phyloP scores from a whole-genome alignment of 2,113 vertebrate genomes.

The Leucopsar rothschildi region DNA sequence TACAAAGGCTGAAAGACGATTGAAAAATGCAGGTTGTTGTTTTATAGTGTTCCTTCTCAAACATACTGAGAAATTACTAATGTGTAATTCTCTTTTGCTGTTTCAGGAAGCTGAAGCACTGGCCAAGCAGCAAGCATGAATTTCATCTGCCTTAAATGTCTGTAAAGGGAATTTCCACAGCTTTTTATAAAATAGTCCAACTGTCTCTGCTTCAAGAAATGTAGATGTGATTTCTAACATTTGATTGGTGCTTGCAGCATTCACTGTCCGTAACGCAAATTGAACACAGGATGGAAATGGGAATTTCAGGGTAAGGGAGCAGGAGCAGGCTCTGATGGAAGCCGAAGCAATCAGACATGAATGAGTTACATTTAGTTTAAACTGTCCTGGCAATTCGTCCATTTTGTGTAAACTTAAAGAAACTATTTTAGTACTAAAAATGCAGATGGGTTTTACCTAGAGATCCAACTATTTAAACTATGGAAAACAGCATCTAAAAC shows the following conservation, averaged over 20 bases:
- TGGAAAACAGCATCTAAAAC: neutral
- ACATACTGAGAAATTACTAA: neutral
- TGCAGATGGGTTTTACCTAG: neutral
- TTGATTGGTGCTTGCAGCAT: constrained; percentile 64
- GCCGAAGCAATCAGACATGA: neutral
- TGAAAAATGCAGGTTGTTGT: neutral
- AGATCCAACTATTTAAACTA: neutral
- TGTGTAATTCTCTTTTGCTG: neutral
- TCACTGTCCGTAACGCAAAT: neutral
- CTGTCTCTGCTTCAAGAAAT: constrained; percentile 63
- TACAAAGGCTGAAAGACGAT: neutral
- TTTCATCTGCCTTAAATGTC: constrained; percentile 52
- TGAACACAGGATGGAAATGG: constrained; percentile 35
- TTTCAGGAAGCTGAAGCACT: constrained; percentile 80
- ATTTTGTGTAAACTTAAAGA: neutral
- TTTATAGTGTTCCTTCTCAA: neutral
- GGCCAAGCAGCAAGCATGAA: constrained; percentile 74
- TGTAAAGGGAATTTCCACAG: constrained; percentile 67
- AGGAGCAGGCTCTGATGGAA: neutral
- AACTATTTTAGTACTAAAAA: constrained; percentile 50
- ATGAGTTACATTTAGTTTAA: neutral
- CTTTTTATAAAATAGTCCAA: constrained; percentile 69
- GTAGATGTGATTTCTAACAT: constrained; percentile 57
- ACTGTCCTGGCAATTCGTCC: constrained; percentile 9
- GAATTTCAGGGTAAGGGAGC: constrained; percentile 39